These are phyloP conservation scores for Colletes latitarsis DNA, from an alignment of 1,140 invertebrate genomes.

Conservation along the genomic window DNA sequence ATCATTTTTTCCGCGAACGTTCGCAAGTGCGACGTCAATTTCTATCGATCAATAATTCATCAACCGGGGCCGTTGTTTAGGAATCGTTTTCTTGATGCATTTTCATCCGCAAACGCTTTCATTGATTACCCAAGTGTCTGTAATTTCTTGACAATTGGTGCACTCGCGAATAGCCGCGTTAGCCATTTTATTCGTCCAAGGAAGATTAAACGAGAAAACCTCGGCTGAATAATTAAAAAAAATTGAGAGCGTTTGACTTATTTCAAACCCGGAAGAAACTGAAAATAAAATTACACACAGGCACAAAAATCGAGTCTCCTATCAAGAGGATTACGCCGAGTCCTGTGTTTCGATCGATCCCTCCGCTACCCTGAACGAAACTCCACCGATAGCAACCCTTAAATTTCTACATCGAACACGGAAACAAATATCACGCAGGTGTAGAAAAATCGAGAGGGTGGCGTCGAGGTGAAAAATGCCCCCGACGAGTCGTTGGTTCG, in stretches of 20 bases:
- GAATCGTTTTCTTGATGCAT: not conserved
- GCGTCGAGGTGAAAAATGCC: too few species aligned
- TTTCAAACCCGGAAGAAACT: not conserved
- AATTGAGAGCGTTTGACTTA: too few species aligned
- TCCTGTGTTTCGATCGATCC: too few species aligned
- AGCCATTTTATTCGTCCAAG: not conserved
- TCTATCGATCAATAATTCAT: conserved; percentile 24
- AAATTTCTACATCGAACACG: too few species aligned
- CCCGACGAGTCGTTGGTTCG: not conserved
- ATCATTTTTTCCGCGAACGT: conserved; percentile 25
- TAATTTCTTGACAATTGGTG: not conserved
- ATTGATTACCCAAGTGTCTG: not conserved
- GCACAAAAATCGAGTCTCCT: not conserved
- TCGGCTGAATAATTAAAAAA: not conserved
- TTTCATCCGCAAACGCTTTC: not conserved
- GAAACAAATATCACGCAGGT: too few species aligned
- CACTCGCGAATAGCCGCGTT: too few species aligned
- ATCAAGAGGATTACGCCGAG: too few species aligned
- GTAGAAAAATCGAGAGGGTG: too few species aligned
- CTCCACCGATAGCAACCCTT: too few species aligned
- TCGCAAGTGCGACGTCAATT: not conserved
- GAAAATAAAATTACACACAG: too few species aligned
- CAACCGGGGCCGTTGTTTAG: not conserved
- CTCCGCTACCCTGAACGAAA: too few species aligned
- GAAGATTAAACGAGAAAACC: too few species aligned